Evolutionary conservation across 1,140 invertebrate genomes (phyloP), one percentile per base, ranked within the genome.

Genomic region (Hyposmocoma kahamanoa): DNA sequence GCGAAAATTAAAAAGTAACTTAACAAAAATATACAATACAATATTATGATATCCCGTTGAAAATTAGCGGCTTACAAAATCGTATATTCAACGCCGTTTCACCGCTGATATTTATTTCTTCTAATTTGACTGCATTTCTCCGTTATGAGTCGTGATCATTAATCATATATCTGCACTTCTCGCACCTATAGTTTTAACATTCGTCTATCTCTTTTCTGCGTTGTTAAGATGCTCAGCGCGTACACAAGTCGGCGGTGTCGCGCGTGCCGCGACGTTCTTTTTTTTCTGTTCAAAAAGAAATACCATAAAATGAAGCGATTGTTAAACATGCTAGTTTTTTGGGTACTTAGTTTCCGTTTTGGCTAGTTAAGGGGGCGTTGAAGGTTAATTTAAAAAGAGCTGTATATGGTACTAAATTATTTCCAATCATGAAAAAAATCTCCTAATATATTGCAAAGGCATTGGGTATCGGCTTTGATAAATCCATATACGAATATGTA

Each of bases 121-220:
- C 72, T 83, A 83, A 83, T 83, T 83, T 77, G 73, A 76, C 72
- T 79, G 70, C 68, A 79, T 80, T 78, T 80, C 73, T 77, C 63
- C 60, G 59, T 74, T 75, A 55, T 50, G 49, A 42, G 74, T 67
- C 68, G 72, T 70, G 61, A 50, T 56, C 75, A 74, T 80, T 63
- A 65, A 75, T 79, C 64, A 62, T 70, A 67, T 52, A 39, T 19
- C 50, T 49, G 42, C 70, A 54, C 54, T 19, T 84, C 56, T 34
- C 18, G 21, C 60, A 3, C 26, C 19, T 11, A 20, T 2, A 30
- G 24, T 13, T 22, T n/a, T 10, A 20, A 20, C 73, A 53, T 45
- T 10, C n/a, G n/a, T 38, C 39, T 53, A 38, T 76, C 72, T 53
- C 56, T 28, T 3, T 83, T 58, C 47, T 9, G 48, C 53, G 39